A percentile compares a stretch with the other conserved stretches of the same genome.
phyloP scores from a whole-genome alignment of 2,888 invertebrate genomes.

The Phortica magna region DNA sequence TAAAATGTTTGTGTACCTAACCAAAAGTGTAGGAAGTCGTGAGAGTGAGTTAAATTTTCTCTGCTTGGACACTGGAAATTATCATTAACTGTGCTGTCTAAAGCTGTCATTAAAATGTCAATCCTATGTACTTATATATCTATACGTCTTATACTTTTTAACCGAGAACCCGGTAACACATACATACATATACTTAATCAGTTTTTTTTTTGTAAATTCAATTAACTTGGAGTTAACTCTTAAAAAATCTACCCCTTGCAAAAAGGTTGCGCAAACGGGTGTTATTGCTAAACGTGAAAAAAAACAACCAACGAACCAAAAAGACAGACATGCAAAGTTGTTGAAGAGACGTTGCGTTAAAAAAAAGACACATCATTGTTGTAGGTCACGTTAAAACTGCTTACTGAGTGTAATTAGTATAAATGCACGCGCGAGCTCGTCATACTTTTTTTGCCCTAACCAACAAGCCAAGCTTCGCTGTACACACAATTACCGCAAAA shows the following conservation, averaged over 20 bases:
- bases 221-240: no score
- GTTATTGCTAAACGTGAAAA: background rate
- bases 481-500: background rate
- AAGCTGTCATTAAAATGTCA: slow-evolving; percentile 40
- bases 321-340: no score
- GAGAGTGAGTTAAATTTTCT: background rate
- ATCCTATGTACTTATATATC: background rate
- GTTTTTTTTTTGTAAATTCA: no score
- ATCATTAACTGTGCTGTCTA: slow-evolving; percentile 43
- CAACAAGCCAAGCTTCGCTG: no score
- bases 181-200: no score
- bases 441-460: background rate
- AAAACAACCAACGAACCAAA: no score
- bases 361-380: background rate
- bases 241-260: no score
- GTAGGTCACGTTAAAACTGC: slow-evolving; percentile 6
- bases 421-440: slow-evolving; percentile 45
- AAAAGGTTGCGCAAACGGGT: background rate
- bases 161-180: no score
- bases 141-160: no score
- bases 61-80: slow-evolving; percentile 34
- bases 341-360: no score
- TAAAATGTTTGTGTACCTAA: no score
- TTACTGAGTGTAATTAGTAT: slow-evolving; percentile 54
- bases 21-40: background rate